phyloP scores from a whole-genome alignment of 2,113 vertebrate genomes.

The Callipepla squamata region DNA sequence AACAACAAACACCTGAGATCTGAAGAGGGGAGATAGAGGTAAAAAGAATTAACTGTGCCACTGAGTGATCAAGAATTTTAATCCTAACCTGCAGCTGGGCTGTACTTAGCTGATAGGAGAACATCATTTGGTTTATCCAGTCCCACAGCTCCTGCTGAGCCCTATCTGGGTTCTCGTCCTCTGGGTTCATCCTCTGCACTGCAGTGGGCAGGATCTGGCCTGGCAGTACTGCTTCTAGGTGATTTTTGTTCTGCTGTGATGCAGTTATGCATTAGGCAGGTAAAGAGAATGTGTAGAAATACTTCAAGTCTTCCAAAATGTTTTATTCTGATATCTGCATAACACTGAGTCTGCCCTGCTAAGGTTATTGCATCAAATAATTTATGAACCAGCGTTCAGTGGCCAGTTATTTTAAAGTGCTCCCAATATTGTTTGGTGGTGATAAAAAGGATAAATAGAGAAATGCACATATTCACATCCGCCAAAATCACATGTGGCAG shows the following conservation, averaged over 20 bases:
- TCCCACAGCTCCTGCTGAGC: background rate
- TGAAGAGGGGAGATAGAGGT: background rate
- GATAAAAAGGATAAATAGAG: slow-evolving; percentile 73
- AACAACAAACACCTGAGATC: background rate
- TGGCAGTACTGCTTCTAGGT: background rate
- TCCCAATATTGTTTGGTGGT: slow-evolving; percentile 60
- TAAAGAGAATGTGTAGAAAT: background rate
- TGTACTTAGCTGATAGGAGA: background rate
- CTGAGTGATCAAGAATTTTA: background rate
- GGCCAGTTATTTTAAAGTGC: slow-evolving; percentile 69
- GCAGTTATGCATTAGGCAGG: background rate
- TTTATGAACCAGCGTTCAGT: slow-evolving; percentile 59
- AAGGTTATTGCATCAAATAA: slow-evolving; percentile 70
- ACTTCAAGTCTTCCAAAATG: background rate
- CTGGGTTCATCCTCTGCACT: background rate
- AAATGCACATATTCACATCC: slow-evolving; percentile 52
- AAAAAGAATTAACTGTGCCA: slow-evolving; percentile 17
- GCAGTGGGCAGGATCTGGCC: rapidly evolving
- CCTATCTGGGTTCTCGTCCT: background rate
- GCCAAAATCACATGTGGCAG: slow-evolving; percentile 66
- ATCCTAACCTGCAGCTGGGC: slow-evolving; percentile 16
- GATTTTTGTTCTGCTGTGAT: background rate
- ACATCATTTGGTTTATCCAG: background rate
- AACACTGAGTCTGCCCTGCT: background rate
- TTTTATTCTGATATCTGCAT: slow-evolving; percentile 4